Base-by-base conservation (phyloP, 2,888 invertebrate genomes). In the Tolmerus cingulatus region DNA sequence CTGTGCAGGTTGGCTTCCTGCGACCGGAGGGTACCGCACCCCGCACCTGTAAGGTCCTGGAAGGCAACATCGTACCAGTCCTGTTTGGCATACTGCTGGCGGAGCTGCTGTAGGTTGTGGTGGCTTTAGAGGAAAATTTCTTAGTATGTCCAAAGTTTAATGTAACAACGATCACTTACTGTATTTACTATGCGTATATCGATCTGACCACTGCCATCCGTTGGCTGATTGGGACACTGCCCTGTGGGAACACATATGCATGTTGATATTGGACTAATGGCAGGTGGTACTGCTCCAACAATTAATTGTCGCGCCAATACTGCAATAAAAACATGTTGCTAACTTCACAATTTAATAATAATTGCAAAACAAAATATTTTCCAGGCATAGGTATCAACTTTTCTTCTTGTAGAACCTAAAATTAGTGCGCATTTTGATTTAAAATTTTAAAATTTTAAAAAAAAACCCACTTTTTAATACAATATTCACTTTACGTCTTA, bases 121-220 rank as follows among this genome's bases (percentile, higher is more conserved):
- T 14, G 76, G 55, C 79, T 76, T 34, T 76, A 1, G 5, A 9
- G 37, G 27, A 37, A 37, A 37, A 37, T 8, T 27, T 66, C 23
- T 23, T 66, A 9, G 2, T 19, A 55, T 5, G 66, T 23, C 23
- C 8, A 27, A 27, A 74, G 27, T 40, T 46, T 5, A 27, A 23
- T 16, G 12, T 23, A 7, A 34, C 40, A 3, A 37, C 7, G 23
- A 27, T 74, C 23, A 85, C 93, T 93, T 92, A 95, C 95, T 89
- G 93, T 94, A 87, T 93, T 94, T 0, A 95, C 95, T 81, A 95
- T 95, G 88, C 95, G 93, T 89, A 95, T 92, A 89, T 95, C 95
- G 79, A 95, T 94, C 91, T 94, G 91, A 23, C 95, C 95, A 87
- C 93, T 93, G 34, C 95, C 95, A 89, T 93, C 93, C 23, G 92